Evolutionary conservation across 2,113 vertebrate species (phyloP).

Genomic region (Lamprologus tigripictilis): DNA sequence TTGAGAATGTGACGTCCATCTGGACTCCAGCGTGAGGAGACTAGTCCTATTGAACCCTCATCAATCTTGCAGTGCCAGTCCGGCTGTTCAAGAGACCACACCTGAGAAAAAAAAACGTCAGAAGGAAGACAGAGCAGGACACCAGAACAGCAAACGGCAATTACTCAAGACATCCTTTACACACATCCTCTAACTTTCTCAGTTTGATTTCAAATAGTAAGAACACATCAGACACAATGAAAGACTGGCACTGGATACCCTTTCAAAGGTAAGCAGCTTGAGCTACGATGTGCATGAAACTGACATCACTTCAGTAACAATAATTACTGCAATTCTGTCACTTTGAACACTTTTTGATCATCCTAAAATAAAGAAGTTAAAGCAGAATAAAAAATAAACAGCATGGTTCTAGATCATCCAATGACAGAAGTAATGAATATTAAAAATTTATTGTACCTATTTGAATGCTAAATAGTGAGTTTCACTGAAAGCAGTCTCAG

Average conservation of each 20-base stretch:
- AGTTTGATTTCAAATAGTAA: background rate
- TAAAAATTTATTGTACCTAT: too few relatives aligned
- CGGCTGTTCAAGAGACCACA: constrained; percentile 94
- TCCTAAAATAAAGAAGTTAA: background rate
- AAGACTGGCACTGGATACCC: constrained; percentile 76
- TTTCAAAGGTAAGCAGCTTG: constrained; percentile 72
- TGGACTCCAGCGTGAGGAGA: constrained; percentile 93
- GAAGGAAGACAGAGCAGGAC: background rate
- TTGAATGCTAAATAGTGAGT: too few relatives aligned
- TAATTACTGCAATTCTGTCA: background rate
- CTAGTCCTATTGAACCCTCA: constrained; percentile 92
- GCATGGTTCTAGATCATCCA: too few relatives aligned
- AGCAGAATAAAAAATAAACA: background rate
- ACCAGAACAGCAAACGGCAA: background rate
- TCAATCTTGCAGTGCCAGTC: constrained; percentile 98
- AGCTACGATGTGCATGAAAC: background rate
- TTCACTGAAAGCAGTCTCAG: too few relatives aligned
- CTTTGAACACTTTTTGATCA: background rate
- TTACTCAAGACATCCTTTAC: background rate
- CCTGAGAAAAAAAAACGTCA: constrained; percentile 58
- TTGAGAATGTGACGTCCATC: constrained; percentile 98
- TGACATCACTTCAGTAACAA: background rate
- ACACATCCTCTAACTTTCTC: background rate
- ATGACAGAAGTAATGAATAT: too few relatives aligned
- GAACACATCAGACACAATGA: constrained; percentile 56